phyloP scores from a whole-genome alignment of 2,113 vertebrate genomes.

The Elephantulus edwardii region DNA sequence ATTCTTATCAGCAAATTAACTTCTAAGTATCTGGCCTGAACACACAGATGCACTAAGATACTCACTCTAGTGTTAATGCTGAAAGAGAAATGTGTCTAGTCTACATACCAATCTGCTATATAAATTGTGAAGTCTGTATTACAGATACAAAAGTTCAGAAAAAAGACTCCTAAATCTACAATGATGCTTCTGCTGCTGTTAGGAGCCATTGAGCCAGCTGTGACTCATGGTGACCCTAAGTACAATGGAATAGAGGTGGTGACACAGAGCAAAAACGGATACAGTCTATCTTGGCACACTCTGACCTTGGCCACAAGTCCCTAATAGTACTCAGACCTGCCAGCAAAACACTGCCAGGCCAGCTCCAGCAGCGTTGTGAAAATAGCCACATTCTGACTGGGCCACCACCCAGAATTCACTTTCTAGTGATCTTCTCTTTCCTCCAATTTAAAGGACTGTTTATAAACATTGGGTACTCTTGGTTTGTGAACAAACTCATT shows the following conservation, averaged over 20 bases:
- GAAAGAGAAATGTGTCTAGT: conserved; percentile 14
- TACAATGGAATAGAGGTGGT: background rate
- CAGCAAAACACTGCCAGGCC: background rate
- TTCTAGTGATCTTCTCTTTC: background rate
- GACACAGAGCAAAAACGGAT: background rate
- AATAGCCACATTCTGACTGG: background rate
- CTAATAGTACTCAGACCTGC: background rate
- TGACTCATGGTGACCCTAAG: background rate
- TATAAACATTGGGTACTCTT: background rate
- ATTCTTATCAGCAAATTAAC: background rate
- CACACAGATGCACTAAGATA: background rate
- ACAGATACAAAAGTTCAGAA: background rate
- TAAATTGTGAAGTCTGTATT: background rate
- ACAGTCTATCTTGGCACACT: background rate
- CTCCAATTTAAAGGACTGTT: conserved; percentile 10
- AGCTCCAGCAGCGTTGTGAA: background rate
- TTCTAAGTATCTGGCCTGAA: conserved; percentile 11
- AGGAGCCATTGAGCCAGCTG: background rate
- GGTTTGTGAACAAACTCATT: conserved; percentile 3
- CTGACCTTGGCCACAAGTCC: background rate
- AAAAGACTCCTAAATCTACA: background rate
- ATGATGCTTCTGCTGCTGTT: too few species aligned
- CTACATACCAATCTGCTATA: background rate
- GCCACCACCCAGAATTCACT: background rate
- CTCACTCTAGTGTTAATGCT: background rate